Conservation (phyloP, 2,888 invertebrate species). For the Ophraella communa region DNA sequence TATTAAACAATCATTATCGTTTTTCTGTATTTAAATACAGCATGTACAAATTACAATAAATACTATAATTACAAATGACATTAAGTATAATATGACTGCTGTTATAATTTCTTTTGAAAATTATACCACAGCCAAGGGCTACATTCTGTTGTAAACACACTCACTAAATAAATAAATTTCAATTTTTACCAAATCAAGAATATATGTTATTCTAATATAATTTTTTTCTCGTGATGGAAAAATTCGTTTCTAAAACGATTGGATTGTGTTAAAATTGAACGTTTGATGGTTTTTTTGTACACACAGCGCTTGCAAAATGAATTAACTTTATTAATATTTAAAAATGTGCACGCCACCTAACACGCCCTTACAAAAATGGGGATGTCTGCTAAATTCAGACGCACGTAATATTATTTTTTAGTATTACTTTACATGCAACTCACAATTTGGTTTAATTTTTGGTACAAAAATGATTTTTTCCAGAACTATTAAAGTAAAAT, state of each 20-base stretch:
- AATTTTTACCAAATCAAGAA: too few relatives aligned
- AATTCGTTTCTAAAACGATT: too few relatives aligned
- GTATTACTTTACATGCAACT: not conserved
- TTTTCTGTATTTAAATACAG: not conserved
- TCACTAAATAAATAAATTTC: too few relatives aligned
- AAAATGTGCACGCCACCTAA: not conserved
- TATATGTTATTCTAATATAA: too few relatives aligned
- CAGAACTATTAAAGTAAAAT: too few relatives aligned
- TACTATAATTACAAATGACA: not conserved
- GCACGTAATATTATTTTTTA: constrained; percentile 1
- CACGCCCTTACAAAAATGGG: not conserved
- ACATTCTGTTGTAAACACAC: too few relatives aligned
- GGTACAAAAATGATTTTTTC: not conserved
- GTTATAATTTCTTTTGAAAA: too few relatives aligned
- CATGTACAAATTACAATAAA: not conserved
- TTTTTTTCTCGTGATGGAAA: too few relatives aligned
- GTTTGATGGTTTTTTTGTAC: not conserved
- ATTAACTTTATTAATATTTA: not conserved
- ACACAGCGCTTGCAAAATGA: not conserved
- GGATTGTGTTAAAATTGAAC: not conserved
- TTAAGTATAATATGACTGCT: not conserved
- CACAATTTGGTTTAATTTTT: not conserved
- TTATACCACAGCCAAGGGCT: too few relatives aligned
- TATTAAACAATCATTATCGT: not conserved
- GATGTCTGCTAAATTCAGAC: not conserved